Evolutionary conservation across 2,113 vertebrate genomes (phyloP).

Genomic region (Melanerpes aurifrons): DNA sequence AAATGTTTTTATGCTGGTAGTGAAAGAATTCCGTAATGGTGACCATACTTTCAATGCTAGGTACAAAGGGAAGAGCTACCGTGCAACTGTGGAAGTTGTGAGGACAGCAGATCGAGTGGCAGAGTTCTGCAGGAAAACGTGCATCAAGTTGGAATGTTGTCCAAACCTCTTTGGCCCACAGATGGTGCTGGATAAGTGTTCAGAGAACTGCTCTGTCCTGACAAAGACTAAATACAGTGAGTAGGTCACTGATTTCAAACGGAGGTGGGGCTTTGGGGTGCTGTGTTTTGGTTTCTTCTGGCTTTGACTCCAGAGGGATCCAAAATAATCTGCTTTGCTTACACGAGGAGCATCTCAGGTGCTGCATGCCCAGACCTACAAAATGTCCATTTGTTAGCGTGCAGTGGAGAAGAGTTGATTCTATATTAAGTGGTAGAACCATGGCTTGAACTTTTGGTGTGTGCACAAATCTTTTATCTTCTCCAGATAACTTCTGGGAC

Average conservation of each 20-base stretch:
- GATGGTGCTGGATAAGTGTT: conserved; percentile 95
- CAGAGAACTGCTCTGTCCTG: conserved; percentile 96
- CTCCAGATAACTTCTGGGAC: not conserved
- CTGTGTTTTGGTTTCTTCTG: not conserved
- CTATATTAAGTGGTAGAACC: not conserved
- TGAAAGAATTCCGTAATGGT: not conserved
- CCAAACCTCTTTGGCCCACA: conserved; percentile 95
- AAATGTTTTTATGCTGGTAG: not conserved
- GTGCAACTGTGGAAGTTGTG: conserved; percentile 95
- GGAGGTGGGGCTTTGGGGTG: not conserved
- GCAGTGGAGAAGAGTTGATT: not conserved
- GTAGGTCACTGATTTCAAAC: conserved; percentile 44
- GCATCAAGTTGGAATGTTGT: conserved; percentile 95
- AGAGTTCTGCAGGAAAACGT: conserved; percentile 96
- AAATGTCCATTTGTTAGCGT: not conserved
- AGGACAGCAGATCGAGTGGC: conserved; percentile 93
- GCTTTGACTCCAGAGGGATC: not conserved
- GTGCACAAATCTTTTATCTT: not conserved
- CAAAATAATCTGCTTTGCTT: not conserved
- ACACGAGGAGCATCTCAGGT: not conserved
- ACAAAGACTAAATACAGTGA: conserved; percentile 99
- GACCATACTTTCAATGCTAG: conserved; percentile 66
- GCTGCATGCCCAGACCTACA: not conserved
- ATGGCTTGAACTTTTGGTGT: not conserved
- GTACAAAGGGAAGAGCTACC: conserved; percentile 97